phyloP scores from a whole-genome alignment of 37 sponge, comb jelly and placozoan genomes.

The Haliclona indistincta region DNA sequence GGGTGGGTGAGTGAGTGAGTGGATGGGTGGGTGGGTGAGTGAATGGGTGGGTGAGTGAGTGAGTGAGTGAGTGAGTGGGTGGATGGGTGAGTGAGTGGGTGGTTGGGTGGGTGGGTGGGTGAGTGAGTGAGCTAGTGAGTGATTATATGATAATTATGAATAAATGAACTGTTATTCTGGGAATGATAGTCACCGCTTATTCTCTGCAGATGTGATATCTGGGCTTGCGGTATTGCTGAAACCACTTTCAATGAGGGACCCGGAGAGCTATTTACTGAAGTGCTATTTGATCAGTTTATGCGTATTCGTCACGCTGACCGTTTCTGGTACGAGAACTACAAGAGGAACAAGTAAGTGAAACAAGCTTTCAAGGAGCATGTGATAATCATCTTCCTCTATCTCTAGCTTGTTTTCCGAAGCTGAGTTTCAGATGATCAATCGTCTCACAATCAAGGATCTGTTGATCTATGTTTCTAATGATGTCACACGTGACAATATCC shows the following conservation, averaged over 20 bases:
- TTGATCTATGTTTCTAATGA: constrained; percentile 43
- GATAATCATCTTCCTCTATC: not conserved
- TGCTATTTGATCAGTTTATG: constrained; percentile 93
- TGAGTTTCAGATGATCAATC: constrained; percentile 65
- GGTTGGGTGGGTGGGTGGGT: no score
- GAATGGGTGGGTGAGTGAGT: no score
- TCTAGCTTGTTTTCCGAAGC: constrained; percentile 65
- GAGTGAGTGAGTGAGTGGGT: no score
- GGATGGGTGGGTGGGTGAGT: no score
- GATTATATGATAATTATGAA: not conserved
- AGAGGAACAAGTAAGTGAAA: constrained; percentile 59
- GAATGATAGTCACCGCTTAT: not conserved
- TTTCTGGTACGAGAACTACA: constrained; percentile 94
- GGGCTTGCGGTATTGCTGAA: constrained; percentile 91
- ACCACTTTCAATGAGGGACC: constrained; percentile 78
- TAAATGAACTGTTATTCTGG: not conserved
- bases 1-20: no score
- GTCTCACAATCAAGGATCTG: constrained; percentile 59
- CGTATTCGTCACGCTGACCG: constrained; percentile 89
- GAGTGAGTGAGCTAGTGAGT: constrained; percentile 20
- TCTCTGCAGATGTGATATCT: constrained; percentile 77
- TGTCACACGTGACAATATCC: constrained; percentile 49
- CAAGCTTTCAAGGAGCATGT: not conserved
- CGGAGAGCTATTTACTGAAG: constrained; percentile 83
- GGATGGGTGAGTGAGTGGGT: no score